phyloP scores from a whole-genome alignment of 2,888 invertebrate genomes.

The Linyphia triangularis region DNA sequence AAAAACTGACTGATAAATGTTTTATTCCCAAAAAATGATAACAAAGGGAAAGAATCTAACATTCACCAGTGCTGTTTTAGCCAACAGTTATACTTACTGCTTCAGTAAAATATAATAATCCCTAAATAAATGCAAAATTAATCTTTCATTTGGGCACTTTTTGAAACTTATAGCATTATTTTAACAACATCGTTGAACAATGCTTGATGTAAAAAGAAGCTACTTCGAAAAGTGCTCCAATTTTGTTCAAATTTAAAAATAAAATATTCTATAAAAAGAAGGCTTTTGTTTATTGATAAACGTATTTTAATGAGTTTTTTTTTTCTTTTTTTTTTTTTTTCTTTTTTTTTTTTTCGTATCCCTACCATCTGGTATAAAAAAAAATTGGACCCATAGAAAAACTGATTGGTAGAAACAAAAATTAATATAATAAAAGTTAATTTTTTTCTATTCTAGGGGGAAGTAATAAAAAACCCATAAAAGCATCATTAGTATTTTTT shows the following conservation, averaged over 20 bases:
- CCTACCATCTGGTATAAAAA: not conserved
- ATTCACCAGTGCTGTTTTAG: no score
- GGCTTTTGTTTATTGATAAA: conserved; percentile 12
- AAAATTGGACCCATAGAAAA: no score
- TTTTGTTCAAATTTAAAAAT: not conserved
- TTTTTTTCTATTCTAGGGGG: not conserved
- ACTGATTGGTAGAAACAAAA: no score
- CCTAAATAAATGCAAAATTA: no score
- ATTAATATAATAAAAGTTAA: not conserved
- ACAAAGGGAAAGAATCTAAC: no score
- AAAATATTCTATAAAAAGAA: not conserved
- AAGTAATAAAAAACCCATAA: not conserved
- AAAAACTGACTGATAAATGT: no score
- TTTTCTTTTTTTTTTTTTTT: not conserved
- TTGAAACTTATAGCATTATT: no score
- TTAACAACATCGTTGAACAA: not conserved
- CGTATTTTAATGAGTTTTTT: conserved; percentile 21
- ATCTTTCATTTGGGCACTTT: no score
- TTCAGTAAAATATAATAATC: no score
- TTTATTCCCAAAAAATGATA: no score
- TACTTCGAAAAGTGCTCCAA: not conserved
- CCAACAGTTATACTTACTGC: not conserved
- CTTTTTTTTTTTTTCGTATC: not conserved
- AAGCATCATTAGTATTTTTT: not conserved
- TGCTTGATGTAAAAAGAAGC: not conserved